phyloP scores from a whole-genome alignment of 1,140 invertebrate genomes.

The Neodiprion pinetum region DNA sequence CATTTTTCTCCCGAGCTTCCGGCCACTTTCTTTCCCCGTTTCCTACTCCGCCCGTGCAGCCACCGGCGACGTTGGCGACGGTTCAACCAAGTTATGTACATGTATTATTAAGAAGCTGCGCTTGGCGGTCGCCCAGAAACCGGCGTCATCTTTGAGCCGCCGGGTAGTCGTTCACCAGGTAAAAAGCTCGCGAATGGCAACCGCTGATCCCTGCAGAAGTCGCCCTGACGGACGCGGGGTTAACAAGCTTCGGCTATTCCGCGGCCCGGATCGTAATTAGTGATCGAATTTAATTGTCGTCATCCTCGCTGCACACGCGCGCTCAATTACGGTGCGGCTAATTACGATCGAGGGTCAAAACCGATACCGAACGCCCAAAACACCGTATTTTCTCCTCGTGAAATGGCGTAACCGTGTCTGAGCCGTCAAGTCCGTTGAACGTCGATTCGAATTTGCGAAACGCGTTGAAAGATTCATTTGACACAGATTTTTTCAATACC shows the following conservation, averaged over 20 bases:
- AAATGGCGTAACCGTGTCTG: too few relatives aligned
- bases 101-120: conserved; percentile 7
- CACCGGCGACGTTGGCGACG: neutral
- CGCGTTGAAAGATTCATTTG: too few relatives aligned
- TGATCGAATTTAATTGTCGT: neutral
- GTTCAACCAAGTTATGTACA: conserved; percentile 5
- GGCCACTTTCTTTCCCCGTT: neutral
- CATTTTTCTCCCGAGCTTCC: neutral
- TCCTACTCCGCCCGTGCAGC: neutral
- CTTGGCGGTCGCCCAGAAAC: neutral
- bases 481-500: too few relatives aligned
- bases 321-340: conserved; percentile 4
- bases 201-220: too few relatives aligned
- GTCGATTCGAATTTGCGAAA: too few relatives aligned
- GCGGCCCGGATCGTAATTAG: neutral
- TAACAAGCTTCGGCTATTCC: neutral
- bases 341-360: neutral
- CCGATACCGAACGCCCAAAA: too few relatives aligned
- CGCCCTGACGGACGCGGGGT: neutral
- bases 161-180: too few relatives aligned
- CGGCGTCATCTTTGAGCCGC: too few relatives aligned
- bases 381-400: too few relatives aligned
- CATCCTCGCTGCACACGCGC: neutral
- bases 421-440: too few relatives aligned
- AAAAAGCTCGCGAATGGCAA: too few relatives aligned